Evolutionary conservation across 2,797 vertebrate genomes (phyloP), one percentile per base, ranked within the genome.

Genomic region (Typhlichthys subterraneus): DNA sequence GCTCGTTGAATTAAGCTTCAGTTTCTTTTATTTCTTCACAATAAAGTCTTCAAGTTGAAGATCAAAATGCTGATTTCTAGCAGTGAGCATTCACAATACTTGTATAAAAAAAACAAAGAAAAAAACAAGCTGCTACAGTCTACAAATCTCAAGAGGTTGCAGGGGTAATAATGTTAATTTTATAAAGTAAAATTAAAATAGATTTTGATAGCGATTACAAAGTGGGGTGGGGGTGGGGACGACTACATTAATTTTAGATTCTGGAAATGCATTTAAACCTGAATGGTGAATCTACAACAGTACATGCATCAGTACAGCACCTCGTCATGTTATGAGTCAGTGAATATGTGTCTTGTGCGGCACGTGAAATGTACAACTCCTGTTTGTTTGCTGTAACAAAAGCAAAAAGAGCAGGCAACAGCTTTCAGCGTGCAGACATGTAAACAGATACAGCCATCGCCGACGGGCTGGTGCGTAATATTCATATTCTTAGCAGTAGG

Each of bases 281-380:
- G 80, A 85, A 84, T 65, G 60, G 74, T 59, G 76, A 78, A 76
- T 57, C 68, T 83, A 62, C 76, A 85, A 87, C 88, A 89, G 88
- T 86, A 89, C 87, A 79, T 87, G 80, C 79, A 84, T 83, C 76
- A 70, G 77, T 81, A 81, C 77, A 86, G 87, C 85, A 88, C 86
- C 87, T 83, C 76, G 80, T 77, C 76, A 82, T 70, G 82, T 76
- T 51, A 68, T 12, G 70, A 75, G 71, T 62, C 81, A 75, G 63
- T 61, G 42, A 77, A 65, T 52, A 12, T 71, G 56, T 72, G 52
- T 79, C 64, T 76, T 61, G 53, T 31, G 75, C 76, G 77, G 80
- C 82, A 76, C 78, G 70, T 72, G 69, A 76, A 51, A 76, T 23
- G 60, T 84, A 70, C 65, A 62, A 72, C 66, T 81, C 70, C 75